phyloP scores from a whole-genome alignment of 2,888 invertebrate species.

The Chaetoderma sp. region DNA sequence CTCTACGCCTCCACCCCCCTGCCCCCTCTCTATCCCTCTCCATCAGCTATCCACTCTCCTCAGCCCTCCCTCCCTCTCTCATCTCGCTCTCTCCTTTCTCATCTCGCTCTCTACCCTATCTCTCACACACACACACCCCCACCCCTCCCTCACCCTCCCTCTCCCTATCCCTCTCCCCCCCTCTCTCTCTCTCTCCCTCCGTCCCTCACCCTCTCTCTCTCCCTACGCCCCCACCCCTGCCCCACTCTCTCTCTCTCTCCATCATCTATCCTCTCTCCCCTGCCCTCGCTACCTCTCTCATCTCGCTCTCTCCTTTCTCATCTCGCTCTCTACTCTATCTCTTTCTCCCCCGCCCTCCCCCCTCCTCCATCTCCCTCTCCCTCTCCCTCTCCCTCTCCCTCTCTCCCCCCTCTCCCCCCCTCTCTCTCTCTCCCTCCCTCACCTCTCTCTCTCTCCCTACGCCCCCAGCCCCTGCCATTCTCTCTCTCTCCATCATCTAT shows the following conservation, averaged over 20 bases:
- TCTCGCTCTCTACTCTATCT: neutral
- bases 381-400: no score
- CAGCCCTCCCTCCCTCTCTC: neutral
- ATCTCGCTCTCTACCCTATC: neutral
- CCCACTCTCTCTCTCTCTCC: neutral
- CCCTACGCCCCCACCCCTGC: no score
- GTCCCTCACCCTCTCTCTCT: no score
- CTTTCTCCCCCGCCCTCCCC: neutral
- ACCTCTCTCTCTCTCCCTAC: no score
- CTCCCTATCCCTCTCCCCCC: neutral
- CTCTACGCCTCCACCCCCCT: neutral
- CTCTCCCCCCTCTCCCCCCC: no score
- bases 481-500: no score
- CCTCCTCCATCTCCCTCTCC: neutral
- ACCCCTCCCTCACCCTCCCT: neutral
- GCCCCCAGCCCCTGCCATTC: no score
- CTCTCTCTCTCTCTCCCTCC: no score
- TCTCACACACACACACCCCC: neutral
- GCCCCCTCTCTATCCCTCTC: neutral
- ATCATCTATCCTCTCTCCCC: neutral
- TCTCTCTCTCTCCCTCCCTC: no score
- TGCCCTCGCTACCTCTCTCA: neutral
- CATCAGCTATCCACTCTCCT: neutral
- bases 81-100: neutral
- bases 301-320: neutral